These are phyloP conservation scores for Scrobipalpa atriplicella DNA, from an alignment of 2,888 invertebrate species.

Conservation along the genomic window DNA sequence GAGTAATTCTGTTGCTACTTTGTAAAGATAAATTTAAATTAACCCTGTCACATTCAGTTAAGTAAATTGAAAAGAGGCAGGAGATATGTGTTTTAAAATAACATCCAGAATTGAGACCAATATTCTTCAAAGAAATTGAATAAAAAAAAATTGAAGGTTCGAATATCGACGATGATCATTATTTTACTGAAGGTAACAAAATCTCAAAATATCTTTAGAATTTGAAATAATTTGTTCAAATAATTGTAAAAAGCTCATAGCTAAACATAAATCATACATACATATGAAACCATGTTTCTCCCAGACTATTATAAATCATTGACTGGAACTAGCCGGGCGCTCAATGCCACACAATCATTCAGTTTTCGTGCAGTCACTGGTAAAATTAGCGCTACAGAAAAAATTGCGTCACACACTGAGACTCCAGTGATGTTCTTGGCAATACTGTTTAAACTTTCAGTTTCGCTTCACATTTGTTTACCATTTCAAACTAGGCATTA, in stretches of 20 bases:
- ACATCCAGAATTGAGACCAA: too few species aligned
- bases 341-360: constrained; percentile 15
- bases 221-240: neutral
- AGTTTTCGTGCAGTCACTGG: constrained; percentile 36
- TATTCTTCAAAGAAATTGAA: too few species aligned
- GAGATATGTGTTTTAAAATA: too few species aligned
- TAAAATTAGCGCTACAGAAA: constrained; percentile 35
- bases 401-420: constrained; percentile 43
- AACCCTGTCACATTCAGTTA: too few species aligned
- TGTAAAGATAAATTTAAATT: too few species aligned
- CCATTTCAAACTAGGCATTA: neutral
- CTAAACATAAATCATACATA: neutral
- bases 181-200: neutral
- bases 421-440: constrained; percentile 16
- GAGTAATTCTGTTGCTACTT: too few species aligned
- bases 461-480: constrained; percentile 35
- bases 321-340: neutral
- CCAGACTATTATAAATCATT: constrained; percentile 15
- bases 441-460: constrained; percentile 16
- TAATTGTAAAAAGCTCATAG: neutral
- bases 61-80: too few species aligned
- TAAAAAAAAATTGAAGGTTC: neutral
- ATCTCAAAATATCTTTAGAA: neutral
- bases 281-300: neutral
- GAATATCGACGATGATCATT: neutral